A percentile compares a stretch with the other conserved stretches of the same genome.
These are phyloP conservation scores for Maniola hyperantus DNA, from an alignment of 2,888 invertebrate genomes.

Conservation along the genomic window DNA sequence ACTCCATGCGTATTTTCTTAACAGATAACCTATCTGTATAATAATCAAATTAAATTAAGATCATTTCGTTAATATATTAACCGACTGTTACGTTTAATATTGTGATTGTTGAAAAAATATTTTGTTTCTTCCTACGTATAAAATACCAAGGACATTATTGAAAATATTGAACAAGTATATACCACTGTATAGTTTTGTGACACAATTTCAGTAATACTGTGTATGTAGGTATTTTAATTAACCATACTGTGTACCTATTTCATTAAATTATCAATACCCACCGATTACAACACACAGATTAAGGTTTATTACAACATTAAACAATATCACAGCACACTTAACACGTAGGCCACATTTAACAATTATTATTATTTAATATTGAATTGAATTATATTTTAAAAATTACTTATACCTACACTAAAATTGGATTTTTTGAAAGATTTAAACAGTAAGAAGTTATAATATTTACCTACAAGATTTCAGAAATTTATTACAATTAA, in stretches of 20 bases:
- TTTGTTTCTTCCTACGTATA: background rate
- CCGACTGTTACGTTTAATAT: too few species aligned
- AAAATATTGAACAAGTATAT: conserved; percentile 18
- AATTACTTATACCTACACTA: background rate
- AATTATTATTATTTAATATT: conserved; percentile 18
- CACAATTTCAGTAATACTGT: too few species aligned
- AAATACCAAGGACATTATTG: background rate
- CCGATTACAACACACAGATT: conserved; percentile 13
- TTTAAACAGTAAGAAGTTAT: background rate
- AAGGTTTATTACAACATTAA: conserved; percentile 28
- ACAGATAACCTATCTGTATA: too few species aligned
- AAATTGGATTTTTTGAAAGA: conserved; percentile 1
- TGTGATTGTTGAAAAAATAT: background rate
- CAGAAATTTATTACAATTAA: conserved; percentile 3
- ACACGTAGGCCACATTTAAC: conserved; percentile 45
- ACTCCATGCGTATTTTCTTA: too few species aligned
- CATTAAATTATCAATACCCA: background rate
- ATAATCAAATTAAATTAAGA: too few species aligned
- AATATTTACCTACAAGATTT: conserved; percentile 13
- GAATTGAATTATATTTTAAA: background rate
- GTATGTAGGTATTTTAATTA: too few species aligned
- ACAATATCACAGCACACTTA: conserved; percentile 48
- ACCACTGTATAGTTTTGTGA: background rate
- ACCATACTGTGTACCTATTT: background rate
- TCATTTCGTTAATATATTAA: too few species aligned